Evolutionary conservation across 2,797 vertebrate species (phyloP), one percentile per base, ranked within the genome.

Genomic region (Gadopsis bispinosus): DNA sequence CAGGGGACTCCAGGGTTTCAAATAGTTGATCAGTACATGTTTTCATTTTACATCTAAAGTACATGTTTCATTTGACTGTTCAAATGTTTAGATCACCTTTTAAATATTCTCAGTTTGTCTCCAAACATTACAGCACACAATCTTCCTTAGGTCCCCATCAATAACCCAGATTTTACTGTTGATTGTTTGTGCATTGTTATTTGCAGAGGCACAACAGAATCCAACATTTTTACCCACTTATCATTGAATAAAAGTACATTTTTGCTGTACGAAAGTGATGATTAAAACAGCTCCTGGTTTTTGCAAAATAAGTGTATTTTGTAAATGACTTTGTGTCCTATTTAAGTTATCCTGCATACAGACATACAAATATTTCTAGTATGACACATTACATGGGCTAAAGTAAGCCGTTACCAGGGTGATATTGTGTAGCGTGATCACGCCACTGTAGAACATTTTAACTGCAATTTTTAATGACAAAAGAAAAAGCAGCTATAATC

Each of bases 231-330:
- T 35, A n/a, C n/a, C 53, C 45, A 35, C 61, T 77, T 50, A 39
- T 73, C 19, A 4, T 77, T 73, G 54, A 68, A 82, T 68, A 2
- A 76, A 83, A 70, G 78, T 73, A 70, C 80, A 16, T 68, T 75
- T 79, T 75, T 17, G 56, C 70, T 81, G 64, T 56, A 43, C 68
- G 69, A 81, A 83, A 61, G 11, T 64, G 48, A 71, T 6, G 5
- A 53, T 48, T 41, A 60, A 47, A 75, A 61, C 43, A 64, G 37
- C 29, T 82, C 47, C 4, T 17, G 12, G 16, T 59, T 79, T 80
- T 81, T 81, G 53, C 48, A 53, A 88, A 91, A 91, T 88, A 87
- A 89, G 88, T 51, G 47, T 70, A 56, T 85, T 91, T 87, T 73
- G 63, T 83, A 79, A 85, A 83, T 77, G 62, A 78, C n/a, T 79